A percentile compares a stretch with the other conserved stretches of the same genome.
phyloP scores from a whole-genome alignment of 2,113 vertebrate species.

The Ondatra zibethicus region DNA sequence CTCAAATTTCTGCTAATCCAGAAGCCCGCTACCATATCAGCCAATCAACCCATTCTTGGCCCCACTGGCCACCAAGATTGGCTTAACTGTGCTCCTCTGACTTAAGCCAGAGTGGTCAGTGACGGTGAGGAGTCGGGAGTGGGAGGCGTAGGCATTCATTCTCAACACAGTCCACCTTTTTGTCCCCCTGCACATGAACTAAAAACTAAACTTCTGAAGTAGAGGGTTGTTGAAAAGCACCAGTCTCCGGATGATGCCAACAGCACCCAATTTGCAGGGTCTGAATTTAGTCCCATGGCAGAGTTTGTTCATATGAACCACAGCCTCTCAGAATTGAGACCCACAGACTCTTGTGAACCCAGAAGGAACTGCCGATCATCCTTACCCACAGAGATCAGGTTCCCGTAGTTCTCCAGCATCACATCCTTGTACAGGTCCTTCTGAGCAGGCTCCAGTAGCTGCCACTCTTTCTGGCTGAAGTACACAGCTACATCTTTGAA shows the following conservation, averaged over 20 bases:
- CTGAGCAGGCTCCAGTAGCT: conserved; percentile 7
- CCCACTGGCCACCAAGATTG: not conserved
- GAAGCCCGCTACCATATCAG: not conserved
- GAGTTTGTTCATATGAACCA: not conserved
- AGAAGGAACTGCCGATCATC: not conserved
- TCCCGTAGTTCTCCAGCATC: conserved; percentile 47
- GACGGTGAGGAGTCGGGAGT: not conserved
- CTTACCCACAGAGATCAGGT: not conserved
- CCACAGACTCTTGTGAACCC: no score
- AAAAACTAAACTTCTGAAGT: not conserved
- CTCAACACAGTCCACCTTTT: not conserved
- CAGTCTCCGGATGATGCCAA: not conserved
- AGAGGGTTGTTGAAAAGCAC: not conserved
- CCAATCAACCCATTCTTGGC: not conserved
- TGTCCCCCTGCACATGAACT: not conserved
- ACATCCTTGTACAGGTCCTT: conserved; percentile 41
- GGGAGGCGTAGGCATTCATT: not conserved
- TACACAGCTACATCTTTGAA: conserved; percentile 47
- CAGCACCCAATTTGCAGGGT: not conserved
- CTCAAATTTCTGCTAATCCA: not conserved
- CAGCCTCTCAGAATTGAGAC: not conserved
- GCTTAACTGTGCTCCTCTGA: not conserved
- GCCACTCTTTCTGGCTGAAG: conserved; percentile 49
- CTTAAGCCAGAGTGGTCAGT: not conserved
- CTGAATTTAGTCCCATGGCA: not conserved